These are phyloP conservation scores for Crioceris asparagi DNA, from an alignment of 2,888 invertebrate species.

Conservation along the genomic window DNA sequence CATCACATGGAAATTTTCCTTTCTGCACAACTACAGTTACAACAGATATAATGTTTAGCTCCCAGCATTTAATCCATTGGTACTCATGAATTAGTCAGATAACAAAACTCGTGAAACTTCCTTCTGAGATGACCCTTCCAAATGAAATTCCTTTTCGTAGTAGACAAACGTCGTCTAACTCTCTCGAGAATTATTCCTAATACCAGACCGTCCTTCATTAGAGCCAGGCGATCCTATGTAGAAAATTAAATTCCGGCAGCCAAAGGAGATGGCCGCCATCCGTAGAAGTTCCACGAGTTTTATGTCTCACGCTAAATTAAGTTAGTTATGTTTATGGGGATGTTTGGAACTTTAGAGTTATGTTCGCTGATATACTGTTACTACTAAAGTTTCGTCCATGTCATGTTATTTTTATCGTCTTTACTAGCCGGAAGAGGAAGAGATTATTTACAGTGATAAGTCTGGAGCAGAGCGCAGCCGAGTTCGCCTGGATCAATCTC, in stretches of 20 bases:
- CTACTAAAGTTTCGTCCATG: constrained; percentile 26
- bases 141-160: no score
- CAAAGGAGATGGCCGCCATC: constrained; percentile 7
- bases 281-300: constrained; percentile 23
- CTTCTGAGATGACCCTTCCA: neutral
- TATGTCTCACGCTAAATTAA: constrained; percentile 33
- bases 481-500: no score
- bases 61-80: no score
- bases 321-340: constrained; percentile 33
- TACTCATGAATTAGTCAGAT: neutral
- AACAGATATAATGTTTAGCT: constrained; percentile 22
- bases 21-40: no score
- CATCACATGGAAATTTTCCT: no score
- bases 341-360: constrained; percentile 32
- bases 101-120: neutral
- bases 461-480: no score
- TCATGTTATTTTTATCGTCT: constrained; percentile 25
- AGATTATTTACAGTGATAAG: no score
- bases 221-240: no score
- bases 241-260: constrained; percentile 23
- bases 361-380: constrained; percentile 27
- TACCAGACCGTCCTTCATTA: no score
- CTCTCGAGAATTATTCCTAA: no score
- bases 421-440: no score
- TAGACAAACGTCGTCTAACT: no score